phyloP scores from a whole-genome alignment of 2,113 vertebrate species.

The Melospiza melodia region DNA sequence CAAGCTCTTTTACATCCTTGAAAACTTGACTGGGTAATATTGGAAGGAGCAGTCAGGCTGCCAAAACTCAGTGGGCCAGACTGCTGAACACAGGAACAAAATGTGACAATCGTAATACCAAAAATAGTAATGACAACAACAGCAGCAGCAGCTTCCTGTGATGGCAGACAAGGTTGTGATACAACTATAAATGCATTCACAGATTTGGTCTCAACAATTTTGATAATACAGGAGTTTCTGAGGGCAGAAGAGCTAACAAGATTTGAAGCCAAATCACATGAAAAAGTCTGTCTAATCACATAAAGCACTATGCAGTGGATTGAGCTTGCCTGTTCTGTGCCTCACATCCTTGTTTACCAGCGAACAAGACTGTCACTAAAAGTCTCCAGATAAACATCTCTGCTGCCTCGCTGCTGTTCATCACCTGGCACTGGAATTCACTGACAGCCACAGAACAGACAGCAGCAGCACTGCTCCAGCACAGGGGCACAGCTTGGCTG shows the following conservation, averaged over 20 bases:
- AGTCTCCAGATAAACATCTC: not conserved
- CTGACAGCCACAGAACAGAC: not conserved
- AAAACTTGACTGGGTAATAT: not conserved
- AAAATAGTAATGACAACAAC: not conserved
- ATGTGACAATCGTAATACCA: not conserved
- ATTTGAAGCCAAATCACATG: not conserved
- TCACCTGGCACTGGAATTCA: not conserved
- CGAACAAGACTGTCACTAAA: not conserved
- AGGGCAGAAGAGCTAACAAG: not conserved
- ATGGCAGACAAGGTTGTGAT: not conserved
- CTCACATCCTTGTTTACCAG: not conserved
- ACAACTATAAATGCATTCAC: not conserved
- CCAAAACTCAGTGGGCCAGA: not conserved
- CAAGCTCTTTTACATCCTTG: not conserved
- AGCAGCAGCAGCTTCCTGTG: not conserved
- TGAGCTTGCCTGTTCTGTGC: not conserved
- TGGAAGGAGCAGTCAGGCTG: not conserved
- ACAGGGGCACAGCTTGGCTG: not conserved
- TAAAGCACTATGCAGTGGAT: not conserved
- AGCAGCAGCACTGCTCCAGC: not conserved
- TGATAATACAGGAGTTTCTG: not conserved
- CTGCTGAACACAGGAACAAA: not conserved
- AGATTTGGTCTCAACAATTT: not conserved
- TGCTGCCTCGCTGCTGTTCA: not conserved
- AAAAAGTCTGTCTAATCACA: not conserved